Conservation (phyloP, 2,113 vertebrate species). For the Petaurus breviceps region DNA sequence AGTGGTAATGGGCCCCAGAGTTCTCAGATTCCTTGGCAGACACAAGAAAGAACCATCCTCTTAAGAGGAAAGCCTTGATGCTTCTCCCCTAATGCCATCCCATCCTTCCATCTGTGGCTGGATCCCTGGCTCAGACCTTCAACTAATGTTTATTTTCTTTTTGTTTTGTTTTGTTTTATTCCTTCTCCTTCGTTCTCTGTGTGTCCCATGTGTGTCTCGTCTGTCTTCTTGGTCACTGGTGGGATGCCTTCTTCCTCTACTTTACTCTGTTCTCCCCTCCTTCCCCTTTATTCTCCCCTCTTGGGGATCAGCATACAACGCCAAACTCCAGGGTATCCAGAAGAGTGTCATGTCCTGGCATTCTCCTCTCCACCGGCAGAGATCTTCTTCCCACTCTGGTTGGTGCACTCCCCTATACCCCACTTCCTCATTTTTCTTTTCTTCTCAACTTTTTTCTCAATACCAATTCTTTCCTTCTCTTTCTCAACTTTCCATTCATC, state of each 20-base stretch:
- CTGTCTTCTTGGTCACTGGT: slow-evolving; percentile 25
- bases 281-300: slow-evolving; percentile 79
- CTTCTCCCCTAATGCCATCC: background rate
- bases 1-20: background rate
- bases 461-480: background rate
- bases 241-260: slow-evolving; percentile 67
- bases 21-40: background rate
- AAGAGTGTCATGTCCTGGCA: slow-evolving; percentile 80
- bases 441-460: background rate
- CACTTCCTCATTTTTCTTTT: background rate
- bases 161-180: slow-evolving; percentile 76
- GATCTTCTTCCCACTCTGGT: slow-evolving; percentile 92
- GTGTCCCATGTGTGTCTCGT: slow-evolving; percentile 75
- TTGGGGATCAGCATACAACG: slow-evolving; percentile 91
- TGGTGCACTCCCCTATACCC: slow-evolving; percentile 79
- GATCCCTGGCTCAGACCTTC: slow-evolving; percentile 7
- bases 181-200: slow-evolving; percentile 66
- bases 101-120: background rate
- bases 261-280: slow-evolving; percentile 28
- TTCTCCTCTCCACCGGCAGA: slow-evolving; percentile 87
- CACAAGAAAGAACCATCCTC: background rate
- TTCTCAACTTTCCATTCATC: background rate
- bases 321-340: slow-evolving; percentile 89
- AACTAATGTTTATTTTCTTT: slow-evolving; percentile 78
- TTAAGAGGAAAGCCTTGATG: background rate